A percentile compares a stretch with the other conserved stretches of the same genome.
These are phyloP conservation scores for Malurus elegans DNA, from an alignment of 2,113 vertebrate genomes.

Conservation along the genomic window DNA sequence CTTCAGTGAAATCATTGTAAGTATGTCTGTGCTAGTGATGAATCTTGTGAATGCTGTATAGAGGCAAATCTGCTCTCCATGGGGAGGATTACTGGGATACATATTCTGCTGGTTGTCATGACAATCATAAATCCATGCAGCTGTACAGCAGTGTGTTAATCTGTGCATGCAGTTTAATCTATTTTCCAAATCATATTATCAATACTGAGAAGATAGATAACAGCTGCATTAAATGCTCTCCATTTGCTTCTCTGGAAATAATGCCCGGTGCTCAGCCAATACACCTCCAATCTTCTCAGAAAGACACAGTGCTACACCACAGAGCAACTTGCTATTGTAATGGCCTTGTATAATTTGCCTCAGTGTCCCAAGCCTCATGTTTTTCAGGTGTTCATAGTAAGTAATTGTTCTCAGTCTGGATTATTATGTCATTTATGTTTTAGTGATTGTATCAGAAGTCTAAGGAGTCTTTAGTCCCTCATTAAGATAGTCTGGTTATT, in stretches of 20 bases:
- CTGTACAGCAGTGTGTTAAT: neutral
- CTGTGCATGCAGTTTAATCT: neutral
- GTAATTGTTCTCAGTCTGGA: neutral
- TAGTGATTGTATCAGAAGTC: neutral
- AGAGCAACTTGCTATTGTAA: neutral
- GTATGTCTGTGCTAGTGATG: neutral
- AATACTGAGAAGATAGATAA: neutral
- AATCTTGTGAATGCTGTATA: neutral
- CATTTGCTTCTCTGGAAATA: neutral
- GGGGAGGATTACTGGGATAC: neutral
- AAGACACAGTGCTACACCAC: neutral
- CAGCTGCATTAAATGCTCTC: neutral
- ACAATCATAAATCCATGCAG: conserved; percentile 10
- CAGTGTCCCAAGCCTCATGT: accelerated
- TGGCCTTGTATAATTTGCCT: neutral
- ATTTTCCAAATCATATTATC: conserved; percentile 33
- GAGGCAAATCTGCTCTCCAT: neutral
- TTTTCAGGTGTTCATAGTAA: neutral
- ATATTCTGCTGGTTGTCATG: conserved; percentile 41
- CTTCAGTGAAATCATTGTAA: neutral
- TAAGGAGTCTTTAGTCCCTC: neutral
- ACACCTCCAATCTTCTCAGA: neutral
- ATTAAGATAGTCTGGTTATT: neutral
- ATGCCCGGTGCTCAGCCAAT: accelerated
- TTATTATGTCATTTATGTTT: neutral